These are phyloP conservation scores for Hippoglossus stenolepis DNA, from an alignment of 2,113 vertebrate species.

Conservation along the genomic window DNA sequence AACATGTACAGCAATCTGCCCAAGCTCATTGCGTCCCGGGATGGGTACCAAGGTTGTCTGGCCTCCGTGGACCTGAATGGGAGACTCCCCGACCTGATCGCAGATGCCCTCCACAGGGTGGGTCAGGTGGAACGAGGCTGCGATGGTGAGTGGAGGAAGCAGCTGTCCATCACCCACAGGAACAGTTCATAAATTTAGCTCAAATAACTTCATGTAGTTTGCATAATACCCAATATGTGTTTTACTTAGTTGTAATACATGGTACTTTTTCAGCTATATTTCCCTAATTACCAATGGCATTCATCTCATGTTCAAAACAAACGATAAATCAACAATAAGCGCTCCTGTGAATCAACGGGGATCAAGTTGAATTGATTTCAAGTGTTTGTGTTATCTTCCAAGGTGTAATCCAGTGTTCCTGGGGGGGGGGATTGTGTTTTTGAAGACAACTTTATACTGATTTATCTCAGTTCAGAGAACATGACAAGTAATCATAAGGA, in stretches of 20 bases:
- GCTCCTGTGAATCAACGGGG: conserved; percentile 8
- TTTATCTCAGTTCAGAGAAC: conserved; percentile 11
- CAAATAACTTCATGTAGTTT: background rate
- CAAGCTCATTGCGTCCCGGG: conserved; percentile 92
- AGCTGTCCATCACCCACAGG: background rate
- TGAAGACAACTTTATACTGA: background rate
- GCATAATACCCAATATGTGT: background rate
- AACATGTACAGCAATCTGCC: conserved; percentile 91
- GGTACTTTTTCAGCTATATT: background rate
- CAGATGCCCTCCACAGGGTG: conserved; percentile 91
- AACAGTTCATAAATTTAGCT: background rate
- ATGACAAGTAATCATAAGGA: conserved; percentile 4
- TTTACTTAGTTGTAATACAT: background rate
- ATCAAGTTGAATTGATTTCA: conserved; percentile 21
- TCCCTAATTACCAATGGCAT: background rate
- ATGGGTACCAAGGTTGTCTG: conserved; percentile 94
- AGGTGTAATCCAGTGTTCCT: background rate
- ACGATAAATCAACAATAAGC: background rate
- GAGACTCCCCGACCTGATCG: conserved; percentile 92
- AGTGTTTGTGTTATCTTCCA: background rate
- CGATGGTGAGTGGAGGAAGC: conserved; percentile 83
- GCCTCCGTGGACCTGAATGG: conserved; percentile 94
- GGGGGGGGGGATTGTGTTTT: background rate
- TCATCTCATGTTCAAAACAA: background rate
- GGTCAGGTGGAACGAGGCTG: conserved; percentile 93